phyloP scores from a whole-genome alignment of 1,140 invertebrate genomes.

The Orius laevigatus region DNA sequence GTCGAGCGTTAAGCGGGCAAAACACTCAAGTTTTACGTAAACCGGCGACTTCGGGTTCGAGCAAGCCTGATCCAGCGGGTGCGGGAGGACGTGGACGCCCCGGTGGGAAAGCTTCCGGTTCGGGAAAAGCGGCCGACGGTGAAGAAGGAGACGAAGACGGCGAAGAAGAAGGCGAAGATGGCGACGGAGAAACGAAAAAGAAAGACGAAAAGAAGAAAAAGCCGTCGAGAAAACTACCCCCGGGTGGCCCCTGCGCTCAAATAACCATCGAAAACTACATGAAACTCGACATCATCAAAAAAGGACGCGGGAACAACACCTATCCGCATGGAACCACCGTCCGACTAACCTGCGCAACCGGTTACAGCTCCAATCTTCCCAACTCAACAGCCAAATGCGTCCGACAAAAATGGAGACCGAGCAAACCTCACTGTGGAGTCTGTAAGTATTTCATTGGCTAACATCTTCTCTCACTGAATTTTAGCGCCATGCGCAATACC shows the following conservation, averaged over 20 bases:
- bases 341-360: constrained; percentile 40
- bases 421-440: constrained; percentile 55
- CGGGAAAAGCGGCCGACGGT: constrained; percentile 19
- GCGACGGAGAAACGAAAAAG: constrained; percentile 32
- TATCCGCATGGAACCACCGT: constrained; percentile 25
- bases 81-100: not conserved
- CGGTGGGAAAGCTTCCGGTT: not conserved
- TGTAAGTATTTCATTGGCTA: constrained; percentile 33
- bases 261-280: constrained; percentile 44
- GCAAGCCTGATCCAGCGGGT: too few relatives aligned
- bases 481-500: constrained; percentile 50
- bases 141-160: constrained; percentile 19
- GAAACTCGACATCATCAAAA: constrained; percentile 45
- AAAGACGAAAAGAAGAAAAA: constrained; percentile 13
- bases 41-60: constrained; percentile 1
- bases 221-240: not conserved
- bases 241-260: constrained; percentile 32
- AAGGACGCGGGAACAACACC: constrained; percentile 41
- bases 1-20: constrained; percentile 28
- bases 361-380: constrained; percentile 53
- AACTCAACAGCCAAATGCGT: constrained; percentile 64
- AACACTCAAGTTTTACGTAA: constrained; percentile 19
- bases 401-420: constrained; percentile 62
- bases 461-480: too few relatives aligned
- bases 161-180: constrained; percentile 25